Evolutionary conservation across 2,888 invertebrate species (phyloP), one percentile per base, ranked within the genome.

Genomic region (Helleia helle): DNA sequence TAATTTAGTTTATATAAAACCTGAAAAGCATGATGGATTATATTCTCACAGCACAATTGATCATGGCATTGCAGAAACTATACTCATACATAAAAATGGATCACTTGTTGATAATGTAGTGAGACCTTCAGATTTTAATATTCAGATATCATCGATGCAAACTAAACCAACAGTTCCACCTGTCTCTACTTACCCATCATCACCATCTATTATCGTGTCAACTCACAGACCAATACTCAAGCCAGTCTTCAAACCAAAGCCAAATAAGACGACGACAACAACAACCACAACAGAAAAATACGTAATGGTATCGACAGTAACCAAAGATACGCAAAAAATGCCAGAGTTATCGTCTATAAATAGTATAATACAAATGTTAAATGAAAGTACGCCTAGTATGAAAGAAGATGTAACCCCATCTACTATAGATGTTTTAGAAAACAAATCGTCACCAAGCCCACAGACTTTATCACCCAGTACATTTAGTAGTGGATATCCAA

Each of bases 361-460:
- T 49, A 87, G 90, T 36, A 90, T 91, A 3, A 86, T 91, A 42
- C 86, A 90, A 52, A 88, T 90, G 85, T 61, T 91, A 6, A 90
- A 90, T 58, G 72, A 76, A 15, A 80, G 75, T 36, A 79, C 80
- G 5, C 72, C 79, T 15, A 79, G 67, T 52, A 60, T 77, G 54
- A 73, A 68, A 40, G 73, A 77, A 38, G 71, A 72, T 13, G 59
- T 65, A 1, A 76, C 75, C 15, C 67, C 75, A 7, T 58, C 69
- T 1, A 51, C 67, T 8, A 36, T 62, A 22, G 69, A 76, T 41
- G 27, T 56, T 4, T 56, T 72, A 46, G 79, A 81, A 51, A 80
- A 74, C 0, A 84, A 85, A 52, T 70, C 83, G 1, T 80, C 81
- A 1, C 76, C 84, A 13, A 49, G 57, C 1, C 71, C 75, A 0